These are phyloP conservation scores for Steatornis caripensis DNA, from an alignment of 2,113 vertebrate genomes.

Conservation along the genomic window DNA sequence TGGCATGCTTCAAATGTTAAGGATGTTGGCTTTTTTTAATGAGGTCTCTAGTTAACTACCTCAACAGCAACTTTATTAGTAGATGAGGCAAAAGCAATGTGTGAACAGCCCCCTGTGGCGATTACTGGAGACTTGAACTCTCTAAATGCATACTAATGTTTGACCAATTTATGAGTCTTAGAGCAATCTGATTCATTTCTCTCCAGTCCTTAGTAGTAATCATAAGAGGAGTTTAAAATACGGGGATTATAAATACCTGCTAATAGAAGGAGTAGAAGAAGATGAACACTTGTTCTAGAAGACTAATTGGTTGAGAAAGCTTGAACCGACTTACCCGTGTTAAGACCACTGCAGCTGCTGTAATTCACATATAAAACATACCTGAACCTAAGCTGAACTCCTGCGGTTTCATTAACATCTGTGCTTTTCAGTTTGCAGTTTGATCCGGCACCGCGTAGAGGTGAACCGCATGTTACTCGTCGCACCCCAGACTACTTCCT, in stretches of 20 bases:
- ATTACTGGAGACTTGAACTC: background rate
- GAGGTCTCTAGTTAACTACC: background rate
- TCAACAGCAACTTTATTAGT: background rate
- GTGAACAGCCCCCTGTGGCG: background rate
- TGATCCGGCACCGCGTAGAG: slow-evolving; percentile 94
- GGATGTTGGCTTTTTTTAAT: background rate
- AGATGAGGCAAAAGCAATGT: background rate
- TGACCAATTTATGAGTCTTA: background rate
- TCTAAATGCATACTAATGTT: background rate
- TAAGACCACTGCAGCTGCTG: background rate
- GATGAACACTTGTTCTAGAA: background rate
- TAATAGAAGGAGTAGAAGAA: background rate
- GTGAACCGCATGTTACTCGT: slow-evolving; percentile 97
- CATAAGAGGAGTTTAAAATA: background rate
- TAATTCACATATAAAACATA: fast-evolving
- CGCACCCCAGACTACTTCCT: slow-evolving; percentile 99
- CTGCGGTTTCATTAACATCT: background rate
- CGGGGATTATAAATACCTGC: fast-evolving
- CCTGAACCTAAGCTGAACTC: background rate
- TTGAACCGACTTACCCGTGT: background rate
- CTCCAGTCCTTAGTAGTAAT: background rate
- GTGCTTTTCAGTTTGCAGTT: slow-evolving; percentile 90
- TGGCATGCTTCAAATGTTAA: background rate
- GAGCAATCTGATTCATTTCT: background rate
- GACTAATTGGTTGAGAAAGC: background rate